A percentile compares a stretch with the other conserved stretches of the same genome.
phyloP scores from a whole-genome alignment of 2,888 invertebrate genomes.

The Troilus luridus region DNA sequence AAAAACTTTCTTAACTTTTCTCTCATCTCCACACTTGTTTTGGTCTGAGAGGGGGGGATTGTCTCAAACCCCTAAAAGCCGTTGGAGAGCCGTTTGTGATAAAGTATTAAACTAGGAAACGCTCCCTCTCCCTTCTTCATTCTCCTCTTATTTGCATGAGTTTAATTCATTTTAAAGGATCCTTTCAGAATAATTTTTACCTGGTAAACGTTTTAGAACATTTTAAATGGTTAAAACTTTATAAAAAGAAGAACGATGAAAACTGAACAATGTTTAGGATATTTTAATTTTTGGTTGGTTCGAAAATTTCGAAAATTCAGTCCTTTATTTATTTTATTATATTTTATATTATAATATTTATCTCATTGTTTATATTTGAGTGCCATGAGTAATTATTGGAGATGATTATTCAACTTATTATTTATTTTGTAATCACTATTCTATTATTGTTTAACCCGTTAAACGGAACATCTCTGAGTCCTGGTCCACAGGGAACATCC shows the following conservation, averaged over 20 bases:
- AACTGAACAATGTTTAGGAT: not conserved
- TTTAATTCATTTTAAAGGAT: not conserved
- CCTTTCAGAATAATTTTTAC: not conserved
- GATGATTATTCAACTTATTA: too few relatives aligned
- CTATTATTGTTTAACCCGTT: too few relatives aligned
- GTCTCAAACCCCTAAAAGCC: slow-evolving; percentile 33
- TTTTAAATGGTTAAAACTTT: not conserved
- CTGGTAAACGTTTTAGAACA: not conserved
- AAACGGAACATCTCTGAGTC: too few relatives aligned
- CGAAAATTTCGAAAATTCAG: too few relatives aligned
- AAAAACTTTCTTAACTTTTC: slow-evolving; percentile 35
- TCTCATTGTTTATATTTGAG: too few relatives aligned
- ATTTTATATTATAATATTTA: too few relatives aligned
- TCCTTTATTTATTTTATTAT: too few relatives aligned
- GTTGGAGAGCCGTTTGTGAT: slow-evolving; percentile 34
- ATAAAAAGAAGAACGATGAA: not conserved
- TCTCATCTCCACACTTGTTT: slow-evolving; percentile 32
- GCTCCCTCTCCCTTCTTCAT: not conserved
- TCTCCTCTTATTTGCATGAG: slow-evolving; percentile 4
- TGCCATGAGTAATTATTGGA: too few relatives aligned
- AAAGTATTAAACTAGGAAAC: slow-evolving; percentile 35
- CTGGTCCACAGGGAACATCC: too few relatives aligned
- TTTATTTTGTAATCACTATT: too few relatives aligned
- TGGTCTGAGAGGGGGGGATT: not conserved
- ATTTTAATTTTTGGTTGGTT: too few relatives aligned